Evolutionary conservation across 37 sponge, comb jelly and placozoan genomes (phyloP), one percentile per base, ranked within the genome.

Genomic region (Spongilla lacustris): DNA sequence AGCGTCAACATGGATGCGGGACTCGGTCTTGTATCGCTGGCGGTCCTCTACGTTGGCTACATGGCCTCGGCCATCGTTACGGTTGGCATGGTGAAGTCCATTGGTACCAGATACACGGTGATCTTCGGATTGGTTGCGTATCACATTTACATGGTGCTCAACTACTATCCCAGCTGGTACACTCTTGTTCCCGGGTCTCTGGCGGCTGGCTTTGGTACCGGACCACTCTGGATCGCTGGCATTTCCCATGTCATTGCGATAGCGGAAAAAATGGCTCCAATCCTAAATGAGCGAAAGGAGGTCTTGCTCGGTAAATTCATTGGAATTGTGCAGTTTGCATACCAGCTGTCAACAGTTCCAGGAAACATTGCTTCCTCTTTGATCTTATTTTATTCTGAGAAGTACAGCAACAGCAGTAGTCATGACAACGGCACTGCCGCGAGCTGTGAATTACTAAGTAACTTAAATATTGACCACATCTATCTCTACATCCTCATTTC

Each of bases 81-180:
- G n/a, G n/a, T n/a, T n/a, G n/a, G n/a, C n/a, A 32, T 83, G 19
- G 71, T 88, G n/a, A 82, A 88, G 32, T 2, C 69, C 10, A 23
- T 88, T 9, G 89, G 89, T n/a, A 83, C 83, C 35, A 88, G 82
- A 33, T 69, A 83, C 25, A 28, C 83, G 24, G n/a, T 88, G 24
- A 29, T 88, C 26, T 2, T 70, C 12, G 78, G 83, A 12, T 87
- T 77, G 67, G 36, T 83, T 9, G 46, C 73, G 13, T 66, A 74
- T 24, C 50, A 77, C 26, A 9, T 74, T 69, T 94, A 80, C 74
- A 77, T 84, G 0, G 66, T 36, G 0, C 13, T 83, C 68, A 88
- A 94, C 80, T 94, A 66, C 80, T 91, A 94, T 48, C 91, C 95
- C 0, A 50, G 50, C 48, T 88, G 86, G 91, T 91, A 85, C 80